phyloP scores from a whole-genome alignment of 2,113 vertebrate genomes.

The Mesembrinibis cayennensis region DNA sequence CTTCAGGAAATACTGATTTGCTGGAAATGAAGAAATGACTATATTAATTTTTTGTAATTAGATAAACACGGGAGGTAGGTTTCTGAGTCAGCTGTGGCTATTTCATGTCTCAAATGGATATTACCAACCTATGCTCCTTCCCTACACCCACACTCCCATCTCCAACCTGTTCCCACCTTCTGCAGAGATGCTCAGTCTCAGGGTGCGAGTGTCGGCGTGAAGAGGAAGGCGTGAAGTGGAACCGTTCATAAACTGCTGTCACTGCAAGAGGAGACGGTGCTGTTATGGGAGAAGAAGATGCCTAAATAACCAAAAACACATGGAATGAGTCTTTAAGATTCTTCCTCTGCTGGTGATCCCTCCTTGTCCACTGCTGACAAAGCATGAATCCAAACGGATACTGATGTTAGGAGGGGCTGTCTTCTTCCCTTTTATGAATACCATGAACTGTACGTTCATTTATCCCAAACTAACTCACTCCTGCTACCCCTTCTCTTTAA shows the following conservation, averaged over 20 bases:
- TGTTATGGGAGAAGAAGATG: neutral
- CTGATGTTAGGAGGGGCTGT: neutral
- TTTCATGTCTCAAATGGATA: neutral
- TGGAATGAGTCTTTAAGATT: neutral
- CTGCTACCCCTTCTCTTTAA: neutral
- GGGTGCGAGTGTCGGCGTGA: accelerated
- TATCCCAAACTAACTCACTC: neutral
- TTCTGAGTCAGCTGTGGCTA: neutral
- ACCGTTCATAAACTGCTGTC: neutral
- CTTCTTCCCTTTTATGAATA: neutral
- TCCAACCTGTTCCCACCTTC: neutral
- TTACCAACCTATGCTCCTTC: neutral
- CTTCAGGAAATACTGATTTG: neutral
- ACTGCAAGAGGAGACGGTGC: neutral
- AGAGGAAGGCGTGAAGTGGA: neutral
- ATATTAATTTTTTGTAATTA: neutral
- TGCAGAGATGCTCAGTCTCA: neutral
- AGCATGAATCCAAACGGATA: neutral
- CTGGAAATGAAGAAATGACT: neutral
- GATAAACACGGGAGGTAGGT: neutral
- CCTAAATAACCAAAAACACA: neutral
- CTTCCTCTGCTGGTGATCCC: neutral
- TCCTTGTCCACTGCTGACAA: neutral
- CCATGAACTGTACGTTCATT: neutral
- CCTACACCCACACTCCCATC: neutral